Base-by-base conservation (phyloP, 1,140 invertebrate species). In the Trachelipus rathkii region DNA sequence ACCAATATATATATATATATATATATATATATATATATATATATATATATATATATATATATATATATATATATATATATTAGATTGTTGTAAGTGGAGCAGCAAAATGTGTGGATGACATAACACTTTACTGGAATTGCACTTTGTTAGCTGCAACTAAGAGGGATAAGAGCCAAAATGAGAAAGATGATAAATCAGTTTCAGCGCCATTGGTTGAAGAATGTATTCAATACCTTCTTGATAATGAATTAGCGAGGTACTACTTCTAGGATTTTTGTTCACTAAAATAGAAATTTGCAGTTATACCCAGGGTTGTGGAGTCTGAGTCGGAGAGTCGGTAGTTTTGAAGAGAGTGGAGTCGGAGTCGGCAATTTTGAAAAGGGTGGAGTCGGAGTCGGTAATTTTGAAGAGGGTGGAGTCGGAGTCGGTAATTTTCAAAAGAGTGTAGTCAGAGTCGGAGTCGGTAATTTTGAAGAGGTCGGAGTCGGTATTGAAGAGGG, bases 41-140 rank as follows among this genome's bases (percentile, higher is more conserved):
- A 45, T 44, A 44, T 15, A 73, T 50, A 53, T 53, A 70, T 19
- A 70, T 19, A 70, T 19, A 70, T 19, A 70, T 19, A 70, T 19
- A 70, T 19, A 70, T 19, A 70, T 19, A 70, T 19, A 70, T 19
- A 70, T 33, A 33, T 33, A 33, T 33, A 33, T 33, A 33, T 75
- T 78, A 89, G 87, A 92, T 95, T 21, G 91, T 98, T 77, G 94
- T 95, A 0, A 95, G 93, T 84, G 91, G 94, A 81, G 90, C 94
- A 8, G 92, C 93, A 0, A 88, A 86, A 69, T 91, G 89, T 0
- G 88, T 87, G 4, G 84, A 86, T 44, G 93, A 98, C 83, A 87
- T 98, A 23, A 84, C 90, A 53, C 82, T 89, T 15, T 99, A 97
- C 85, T 89, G 91, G 2, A 89, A 89, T 78, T 96, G 93, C 83